phyloP scores from a whole-genome alignment of 2,113 vertebrate species.

The Embiotoca jacksoni region DNA sequence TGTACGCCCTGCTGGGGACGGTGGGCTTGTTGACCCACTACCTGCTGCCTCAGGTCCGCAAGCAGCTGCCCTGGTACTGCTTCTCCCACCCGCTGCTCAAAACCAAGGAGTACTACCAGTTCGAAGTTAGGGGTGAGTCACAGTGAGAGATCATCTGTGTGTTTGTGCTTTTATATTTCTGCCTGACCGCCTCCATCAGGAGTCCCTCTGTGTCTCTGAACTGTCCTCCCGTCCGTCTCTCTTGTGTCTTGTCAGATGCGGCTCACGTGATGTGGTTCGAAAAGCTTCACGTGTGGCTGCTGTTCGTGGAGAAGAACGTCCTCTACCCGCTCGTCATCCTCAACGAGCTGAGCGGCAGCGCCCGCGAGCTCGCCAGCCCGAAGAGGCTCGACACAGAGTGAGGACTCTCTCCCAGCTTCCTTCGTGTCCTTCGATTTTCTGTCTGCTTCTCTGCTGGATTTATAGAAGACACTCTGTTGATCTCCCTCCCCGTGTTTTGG shows the following conservation, averaged over 20 bases:
- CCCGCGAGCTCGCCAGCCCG: constrained; percentile 93
- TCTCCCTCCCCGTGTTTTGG: too few species aligned
- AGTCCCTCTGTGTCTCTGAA: not conserved
- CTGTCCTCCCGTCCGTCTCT: not conserved
- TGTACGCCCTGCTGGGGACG: constrained; percentile 91
- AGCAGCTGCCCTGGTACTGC: constrained; percentile 98
- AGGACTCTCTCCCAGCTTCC: constrained; percentile 8
- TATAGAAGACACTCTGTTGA: too few species aligned
- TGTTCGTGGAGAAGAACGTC: constrained; percentile 96
- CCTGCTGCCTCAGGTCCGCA: constrained; percentile 95
- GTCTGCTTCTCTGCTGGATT: too few species aligned
- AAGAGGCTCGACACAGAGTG: constrained; percentile 95
- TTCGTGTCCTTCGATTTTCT: too few species aligned
- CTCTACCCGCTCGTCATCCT: constrained; percentile 97
- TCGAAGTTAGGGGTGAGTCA: constrained; percentile 95
- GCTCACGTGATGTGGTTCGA: constrained; percentile 99
- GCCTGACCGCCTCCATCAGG: too few species aligned
- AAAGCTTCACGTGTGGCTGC: constrained; percentile 96
- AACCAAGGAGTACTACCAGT: constrained; percentile 96
- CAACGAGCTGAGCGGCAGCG: constrained; percentile 96
- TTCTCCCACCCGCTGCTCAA: constrained; percentile 97
- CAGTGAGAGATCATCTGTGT: not conserved
- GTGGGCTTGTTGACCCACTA: constrained; percentile 96
- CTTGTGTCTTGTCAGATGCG: constrained; percentile 84
- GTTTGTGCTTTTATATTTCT: too few species aligned